Base-by-base conservation (phyloP, 2,888 invertebrate genomes). In the Acleris emargana region DNA sequence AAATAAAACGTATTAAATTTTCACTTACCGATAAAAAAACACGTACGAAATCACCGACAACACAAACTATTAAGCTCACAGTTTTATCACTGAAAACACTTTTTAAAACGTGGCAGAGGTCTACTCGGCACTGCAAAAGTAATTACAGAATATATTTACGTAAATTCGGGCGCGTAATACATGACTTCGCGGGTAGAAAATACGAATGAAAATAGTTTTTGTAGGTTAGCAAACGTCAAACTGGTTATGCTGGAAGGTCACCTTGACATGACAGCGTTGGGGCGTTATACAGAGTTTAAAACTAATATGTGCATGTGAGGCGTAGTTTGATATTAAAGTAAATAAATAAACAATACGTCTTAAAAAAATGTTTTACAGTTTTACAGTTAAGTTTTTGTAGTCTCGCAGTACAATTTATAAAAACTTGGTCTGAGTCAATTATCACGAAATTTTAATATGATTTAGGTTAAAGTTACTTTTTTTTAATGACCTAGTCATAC, bases 141-240 rank as follows among this genome's bases (percentile, higher is more conserved):
- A 50, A 68, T 67, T 74, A 73, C 67, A 68, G 72, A 76, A 75
- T 71, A 82, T 81, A 83, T 84, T 84, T 86, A 79, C 76, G 75
- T 74, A 68, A 69, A 76, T 78, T 75, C 74, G 71, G 73, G 70
- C 59, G 76, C 78, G 78, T 75, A 81, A 80, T 79, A 78, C 84
- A 86, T 84, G 88, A 79, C 84, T 86, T 68, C 80, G 91, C 89
- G 91, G 91, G 91, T 91, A 91, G 88, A 74, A 84, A 81, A 82
- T 83, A 81, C 78, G 84, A 88, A 87, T 79, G 76, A 82, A 82
- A 86, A 84, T 87, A 87, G 69, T 80, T 82, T 81, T 82, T 80
- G 73, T 81, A 84, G 84, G 80, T 80, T 80, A 86, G 74, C 69
- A 84, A 80, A 87, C 83, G 89, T 91, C 91, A 89, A 90, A 87